Percentiles rank a stretch among this genome's conserved stretches.
Conservation (phyloP, 2,797 vertebrate species). For the Notolabrus celidotus region DNA sequence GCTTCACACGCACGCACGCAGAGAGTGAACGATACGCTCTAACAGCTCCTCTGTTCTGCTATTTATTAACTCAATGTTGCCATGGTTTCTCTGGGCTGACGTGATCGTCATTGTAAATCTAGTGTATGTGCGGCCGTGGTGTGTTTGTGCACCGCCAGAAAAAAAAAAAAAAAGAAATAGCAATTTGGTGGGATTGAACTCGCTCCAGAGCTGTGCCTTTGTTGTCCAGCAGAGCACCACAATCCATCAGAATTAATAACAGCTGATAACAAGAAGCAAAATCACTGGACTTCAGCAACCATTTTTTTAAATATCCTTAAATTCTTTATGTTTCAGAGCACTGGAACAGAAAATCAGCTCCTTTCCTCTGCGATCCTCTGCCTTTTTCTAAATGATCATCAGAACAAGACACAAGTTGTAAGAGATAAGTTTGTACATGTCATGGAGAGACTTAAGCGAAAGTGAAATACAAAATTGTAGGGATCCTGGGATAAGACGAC, state of each 20-base stretch:
- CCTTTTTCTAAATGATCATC: too few species aligned
- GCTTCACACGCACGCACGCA: conserved; percentile 46
- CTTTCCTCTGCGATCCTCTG: too few species aligned
- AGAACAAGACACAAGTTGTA: too few species aligned
- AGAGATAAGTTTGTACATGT: too few species aligned
- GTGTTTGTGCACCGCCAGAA: conserved; percentile 33
- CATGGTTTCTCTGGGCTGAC: conserved; percentile 73
- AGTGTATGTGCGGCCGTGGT: conserved; percentile 37
- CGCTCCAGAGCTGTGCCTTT: conserved; percentile 37
- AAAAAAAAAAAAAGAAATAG: conserved; percentile 9
- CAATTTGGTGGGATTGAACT: conserved; percentile 46
- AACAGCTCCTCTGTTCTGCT: conserved; percentile 69
- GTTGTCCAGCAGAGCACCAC: conserved; percentile 27
- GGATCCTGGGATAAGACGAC: too few species aligned
- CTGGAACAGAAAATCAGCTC: too few species aligned
- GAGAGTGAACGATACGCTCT: conserved; percentile 45
- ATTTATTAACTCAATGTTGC: conserved; percentile 79
- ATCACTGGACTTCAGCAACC: conserved; percentile 43
- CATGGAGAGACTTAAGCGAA: too few species aligned
- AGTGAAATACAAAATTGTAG: too few species aligned
- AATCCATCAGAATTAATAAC: conserved; percentile 67
- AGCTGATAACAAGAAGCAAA: conserved; percentile 53
- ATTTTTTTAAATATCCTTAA: conserved; percentile 41
- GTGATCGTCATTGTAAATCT: conserved; percentile 68
- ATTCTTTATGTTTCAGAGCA: too few species aligned